Base-by-base conservation (phyloP, 2,888 invertebrate genomes). In the Lysandra bellargus region DNA sequence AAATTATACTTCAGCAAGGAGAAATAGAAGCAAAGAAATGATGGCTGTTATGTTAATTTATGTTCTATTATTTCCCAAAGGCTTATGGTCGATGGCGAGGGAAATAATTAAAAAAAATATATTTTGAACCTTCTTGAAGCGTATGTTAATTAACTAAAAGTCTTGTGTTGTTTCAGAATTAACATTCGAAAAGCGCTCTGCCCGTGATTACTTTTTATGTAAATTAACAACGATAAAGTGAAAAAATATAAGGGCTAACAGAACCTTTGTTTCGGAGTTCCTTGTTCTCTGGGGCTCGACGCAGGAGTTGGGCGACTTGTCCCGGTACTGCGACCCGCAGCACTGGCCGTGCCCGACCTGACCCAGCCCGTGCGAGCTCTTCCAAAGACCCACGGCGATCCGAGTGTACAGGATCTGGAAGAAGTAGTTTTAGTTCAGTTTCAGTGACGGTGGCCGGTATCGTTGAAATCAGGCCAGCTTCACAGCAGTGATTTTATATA, bases 351-450 rank as follows among this genome's bases (percentile, higher is more conserved):
- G 87, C 3, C 91, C 92, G 80, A 93, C 81, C 80, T 92, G 89
- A 82, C 96, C 96, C 61, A 96, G 89, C 1, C 96, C 96, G 80
- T 96, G 95, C 0, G 96, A 96, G 84, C 97, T 97, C 91, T 95
- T 96, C 98, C 98, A 98, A 64, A 98, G 91, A 0, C 97, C 97
- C 40, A 98, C 95, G 3, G 98, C 98, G 80, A 98, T 98, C 85
- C 97, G 96, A 60, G 97, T 97, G 88, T 98, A 98, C 60, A 98
- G 93, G 69, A 97, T 95, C 97, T 97, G 88, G 17, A 57, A 57
- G 14, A 30, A 23, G 4, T 30, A 9, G 3, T 12, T 30, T 30
- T 64, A 9, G 12, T 64, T 30, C 6, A 61, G 9, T 57, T 57
- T 57, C 57, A 4, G 57, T 57, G 4, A 57, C 57, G 57, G 4